Base-by-base conservation (phyloP, 2,113 vertebrate genomes). In the Ahaetulla prasina region DNA sequence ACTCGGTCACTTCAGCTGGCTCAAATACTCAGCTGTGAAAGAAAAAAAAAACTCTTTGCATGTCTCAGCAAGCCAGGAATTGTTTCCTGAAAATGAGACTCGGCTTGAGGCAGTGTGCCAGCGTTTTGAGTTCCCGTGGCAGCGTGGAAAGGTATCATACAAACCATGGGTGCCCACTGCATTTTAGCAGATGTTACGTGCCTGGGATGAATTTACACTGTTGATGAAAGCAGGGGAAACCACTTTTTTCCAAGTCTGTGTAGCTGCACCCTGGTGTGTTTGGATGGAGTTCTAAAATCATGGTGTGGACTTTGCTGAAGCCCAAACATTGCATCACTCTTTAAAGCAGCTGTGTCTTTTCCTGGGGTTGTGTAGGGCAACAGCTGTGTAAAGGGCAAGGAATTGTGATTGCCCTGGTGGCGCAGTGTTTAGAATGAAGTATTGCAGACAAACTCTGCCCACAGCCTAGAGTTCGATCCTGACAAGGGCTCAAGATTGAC, bases 21-120 rank as follows among this genome's bases (percentile, higher is more conserved):
- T 87, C 45, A 11, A 43, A 87, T 87, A 91, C 85, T 68, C 91
- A 91, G 91, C 85, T 87, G 91, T 20, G 85, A 91, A 91, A 91
- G 43, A 50, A 49, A 50, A 49, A 52, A 50, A 49, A 50, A 49
- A 53, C 53, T 30, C 54, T 22, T 27, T 10, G n/a, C 85, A 35
- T 39, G 35, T 57, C 43, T 14, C 85, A 39, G 85, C 85, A n/a
- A 87, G 91, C 45, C 85, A 52, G 91, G 85, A 63, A 87, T 91
- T 87, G 85, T 91, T 91, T 91, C 91, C 91, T 87, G 55, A 87
- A 91, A 63, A 91, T 43, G 30, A 91, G 91, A 91, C n/a, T 10
- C 80, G 3, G 18, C 47, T 20, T 6, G 14, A 49, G 85, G 90
- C 90, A 60, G 18, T n/a, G 45, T 9, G 54, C 84, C 85, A 63